These are phyloP conservation scores for Folsomia candida DNA, from an alignment of 2,888 invertebrate genomes.

Conservation along the genomic window DNA sequence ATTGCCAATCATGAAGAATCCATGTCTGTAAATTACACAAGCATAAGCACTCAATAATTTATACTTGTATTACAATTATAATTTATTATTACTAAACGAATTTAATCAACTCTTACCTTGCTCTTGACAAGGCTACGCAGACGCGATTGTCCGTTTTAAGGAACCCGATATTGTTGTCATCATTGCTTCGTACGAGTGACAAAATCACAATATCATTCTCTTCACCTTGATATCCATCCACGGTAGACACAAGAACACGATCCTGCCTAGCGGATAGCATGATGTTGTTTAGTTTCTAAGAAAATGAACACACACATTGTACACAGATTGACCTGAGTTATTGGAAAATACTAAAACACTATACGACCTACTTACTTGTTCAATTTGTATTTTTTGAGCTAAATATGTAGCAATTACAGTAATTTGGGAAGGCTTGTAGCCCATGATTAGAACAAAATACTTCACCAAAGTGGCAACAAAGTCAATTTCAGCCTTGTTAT, in stretches of 20 bases:
- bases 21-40: slow-evolving; percentile 10
- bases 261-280: background rate
- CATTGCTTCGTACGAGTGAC: slow-evolving; percentile 74
- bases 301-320: background rate
- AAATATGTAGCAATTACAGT: slow-evolving; percentile 71
- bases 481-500: slow-evolving; percentile 64
- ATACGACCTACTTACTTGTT: slow-evolving; percentile 56
- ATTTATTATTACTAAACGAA: too few species aligned
- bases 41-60: background rate
- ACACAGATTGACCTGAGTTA: background rate
- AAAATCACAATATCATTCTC: slow-evolving; percentile 74
- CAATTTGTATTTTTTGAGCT: slow-evolving; percentile 65
- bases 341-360: too few species aligned
- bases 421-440: slow-evolving; percentile 61
- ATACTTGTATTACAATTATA: too few species aligned
- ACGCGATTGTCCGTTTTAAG: slow-evolving; percentile 67
- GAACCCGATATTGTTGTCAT: slow-evolving; percentile 67
- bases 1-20: slow-evolving; percentile 46
- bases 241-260: slow-evolving; percentile 54
- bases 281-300: background rate
- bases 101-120: too few species aligned
- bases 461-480: slow-evolving; percentile 63
- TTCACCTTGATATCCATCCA: slow-evolving; percentile 79
- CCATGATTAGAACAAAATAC: slow-evolving; percentile 63
- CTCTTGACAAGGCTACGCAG: slow-evolving; percentile 74